Evolutionary conservation across 2,888 invertebrate species (phyloP), one percentile per base, ranked within the genome.

Genomic region (Melinopterus prodromus): DNA sequence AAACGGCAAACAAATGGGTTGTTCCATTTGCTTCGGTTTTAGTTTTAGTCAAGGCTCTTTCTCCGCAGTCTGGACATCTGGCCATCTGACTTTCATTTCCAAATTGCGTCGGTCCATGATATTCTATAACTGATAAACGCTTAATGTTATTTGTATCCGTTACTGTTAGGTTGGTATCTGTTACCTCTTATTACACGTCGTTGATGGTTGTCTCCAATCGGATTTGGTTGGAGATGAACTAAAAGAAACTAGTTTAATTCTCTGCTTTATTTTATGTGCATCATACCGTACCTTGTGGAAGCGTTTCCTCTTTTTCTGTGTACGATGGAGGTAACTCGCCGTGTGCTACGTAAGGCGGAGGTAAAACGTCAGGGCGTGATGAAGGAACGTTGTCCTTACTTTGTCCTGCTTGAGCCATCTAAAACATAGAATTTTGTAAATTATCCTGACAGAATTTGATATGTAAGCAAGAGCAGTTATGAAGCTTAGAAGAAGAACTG

Each of bases 21-120:
- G n/a, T 76, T 15, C 38, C 26, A 69, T 37, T 76, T n/a, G 76
- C 53, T 76, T 37, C 16, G n/a, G 38, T 53, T 53, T 76, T 76
- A 53, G 69, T 15, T 53, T n/a, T n/a, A 6, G 76, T 76, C 2
- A 15, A 16, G 16, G 1, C 69, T 9, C 16, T 37, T 15, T 6
- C 6, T 76, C 16, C 38, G 69, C 76, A 76, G 9, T 76, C n/a
- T n/a, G 76, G 38, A 53, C 76, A 76, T 16, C n/a, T 37, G 12
- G 53, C 38, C 6, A 76, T 7, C 26, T 76, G 76, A 76, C 53
- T 38, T n/a, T 76, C 76, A 15, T 2, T 15, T 53, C 76, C 76
- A 53, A 37, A 53, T 16, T 15, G 7, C 6, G 53, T 6, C 16
- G 38, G 7, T 7, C 53, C 12, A 53, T 26, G 26, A 26, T 53